Percentiles rank a stretch among this genome's conserved stretches.
Conservation (phyloP, 2,888 invertebrate species). For the Polydrusus pterygomalis region DNA sequence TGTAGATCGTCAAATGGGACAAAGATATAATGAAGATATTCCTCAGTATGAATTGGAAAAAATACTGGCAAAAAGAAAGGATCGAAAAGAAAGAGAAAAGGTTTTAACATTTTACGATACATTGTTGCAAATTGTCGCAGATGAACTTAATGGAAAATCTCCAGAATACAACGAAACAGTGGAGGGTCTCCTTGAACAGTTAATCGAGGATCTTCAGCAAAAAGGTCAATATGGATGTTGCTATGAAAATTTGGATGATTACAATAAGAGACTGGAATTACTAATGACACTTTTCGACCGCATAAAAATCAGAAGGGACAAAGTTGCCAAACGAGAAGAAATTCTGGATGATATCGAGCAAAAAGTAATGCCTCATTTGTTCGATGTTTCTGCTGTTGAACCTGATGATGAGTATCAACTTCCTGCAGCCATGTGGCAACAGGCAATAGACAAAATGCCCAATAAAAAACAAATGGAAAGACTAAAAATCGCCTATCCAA, state of each 20-base stretch:
- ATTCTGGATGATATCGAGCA: slow-evolving; percentile 68
- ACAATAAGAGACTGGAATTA: slow-evolving; percentile 64
- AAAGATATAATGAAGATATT: slow-evolving; percentile 65
- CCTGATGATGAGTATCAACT: slow-evolving; percentile 66
- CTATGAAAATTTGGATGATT: slow-evolving; percentile 63
- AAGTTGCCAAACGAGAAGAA: slow-evolving; percentile 67
- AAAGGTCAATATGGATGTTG: slow-evolving; percentile 63
- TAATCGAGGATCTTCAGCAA: slow-evolving; percentile 66
- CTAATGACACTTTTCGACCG: slow-evolving; percentile 66
- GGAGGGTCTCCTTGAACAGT: slow-evolving; percentile 67
- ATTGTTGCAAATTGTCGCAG: slow-evolving; percentile 70
- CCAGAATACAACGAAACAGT: slow-evolving; percentile 65
- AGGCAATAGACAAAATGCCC: slow-evolving; percentile 68
- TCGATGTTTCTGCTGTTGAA: slow-evolving; percentile 64
- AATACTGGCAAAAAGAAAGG: slow-evolving; percentile 67
- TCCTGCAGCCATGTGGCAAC: slow-evolving; percentile 70
- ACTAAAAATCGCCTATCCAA: slow-evolving; percentile 66
- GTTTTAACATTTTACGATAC: slow-evolving; percentile 71
- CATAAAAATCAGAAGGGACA: slow-evolving; percentile 62
- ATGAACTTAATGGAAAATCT: slow-evolving; percentile 69
- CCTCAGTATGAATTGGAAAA: slow-evolving; percentile 69
- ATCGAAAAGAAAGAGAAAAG: slow-evolving; percentile 67
- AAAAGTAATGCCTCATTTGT: slow-evolving; percentile 62
- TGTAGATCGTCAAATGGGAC: slow-evolving; percentile 64
- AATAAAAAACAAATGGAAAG: slow-evolving; percentile 64